Base-by-base conservation (phyloP, 2,113 vertebrate species). In the Apistogramma diplotaenia region DNA sequence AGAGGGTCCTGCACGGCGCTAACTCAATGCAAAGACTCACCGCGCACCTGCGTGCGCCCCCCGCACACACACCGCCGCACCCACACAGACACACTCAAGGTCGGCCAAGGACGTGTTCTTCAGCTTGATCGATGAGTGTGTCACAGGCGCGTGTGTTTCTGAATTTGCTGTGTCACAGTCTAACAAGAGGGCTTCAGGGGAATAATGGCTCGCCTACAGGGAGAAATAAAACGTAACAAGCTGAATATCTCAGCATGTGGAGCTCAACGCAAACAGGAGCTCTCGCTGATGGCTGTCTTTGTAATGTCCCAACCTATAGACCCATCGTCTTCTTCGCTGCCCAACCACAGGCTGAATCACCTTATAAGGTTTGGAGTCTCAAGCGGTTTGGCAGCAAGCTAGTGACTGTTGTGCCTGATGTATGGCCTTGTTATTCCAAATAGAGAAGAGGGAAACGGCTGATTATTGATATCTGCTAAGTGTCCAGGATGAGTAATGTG, bases 401-500 rank as follows among this genome's bases (percentile, higher is more conserved):
- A 76, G 79, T 57, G 65, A 70, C 85, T 87, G 86, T 72, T 12
- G 46, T 49, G 2, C 5, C 81, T 93, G 93, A 93, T 90, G 84
- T 81, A 93, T 89, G 56, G 70, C 65, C 82, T 81, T 86, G 88
- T 86, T 90, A 90, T 88, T 89, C 82, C 89, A 89, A 89, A 89
- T 78, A 85, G 82, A 85, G 85, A 85, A 80, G 86, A 87, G 83
- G 88, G 75, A 92, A 92, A 85, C 46, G 23, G 65, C 67, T 82
- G 82, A 89, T 93, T 87, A 89, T 92, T 87, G 83, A 92, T 89
- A 92, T 92, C 88, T 89, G 86, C 61, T 87, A 84, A 90, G 78
- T 84, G 92, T 92, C 85, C 65, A 13, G 51, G 37, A 21, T 87
- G 91, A 93, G 78, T 89, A 90, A 91, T 89, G 84, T 3, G 54